Percentiles rank a stretch among this genome's conserved stretches.
These are phyloP conservation scores for Ptilodon capucinus DNA, from an alignment of 2,888 invertebrate species.

Conservation along the genomic window DNA sequence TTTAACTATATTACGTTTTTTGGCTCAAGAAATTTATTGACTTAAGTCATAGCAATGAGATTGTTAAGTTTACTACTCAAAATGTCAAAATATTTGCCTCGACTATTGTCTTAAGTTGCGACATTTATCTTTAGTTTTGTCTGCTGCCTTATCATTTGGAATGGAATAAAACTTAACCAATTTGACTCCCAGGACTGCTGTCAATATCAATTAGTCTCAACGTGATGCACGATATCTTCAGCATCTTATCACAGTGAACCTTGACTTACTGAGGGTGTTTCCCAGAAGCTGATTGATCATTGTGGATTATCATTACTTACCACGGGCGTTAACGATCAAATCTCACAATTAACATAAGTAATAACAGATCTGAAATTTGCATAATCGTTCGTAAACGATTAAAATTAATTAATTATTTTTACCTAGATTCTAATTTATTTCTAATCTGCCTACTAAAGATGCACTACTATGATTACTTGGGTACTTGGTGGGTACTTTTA, in stretches of 20 bases:
- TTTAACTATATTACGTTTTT: no score
- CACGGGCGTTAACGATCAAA: constrained; percentile 43
- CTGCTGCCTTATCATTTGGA: no score
- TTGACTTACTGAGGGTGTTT: constrained; percentile 69
- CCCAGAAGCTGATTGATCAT: constrained; percentile 42
- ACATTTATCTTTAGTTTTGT: no score
- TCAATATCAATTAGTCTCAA: constrained; percentile 28
- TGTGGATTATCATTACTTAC: constrained; percentile 47
- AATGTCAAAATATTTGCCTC: neutral
- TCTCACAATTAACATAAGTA: constrained; percentile 38
- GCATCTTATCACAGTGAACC: constrained; percentile 54
- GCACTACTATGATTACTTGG: neutral
- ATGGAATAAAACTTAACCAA: constrained; percentile 3
- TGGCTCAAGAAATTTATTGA: no score
- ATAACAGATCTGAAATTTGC: constrained; percentile 25
- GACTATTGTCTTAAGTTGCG: no score
- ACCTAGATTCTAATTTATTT: neutral
- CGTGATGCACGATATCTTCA: constrained; percentile 65
- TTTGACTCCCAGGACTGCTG: constrained; percentile 21
- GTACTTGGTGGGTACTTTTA: neutral
- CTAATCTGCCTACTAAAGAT: no score
- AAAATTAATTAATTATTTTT: constrained; percentile 6
- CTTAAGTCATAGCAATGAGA: no score
- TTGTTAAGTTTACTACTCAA: no score
- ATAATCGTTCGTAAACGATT: constrained; percentile 11